phyloP scores from a whole-genome alignment of 2,113 vertebrate genomes.

The Daphoenositta chrysoptera region DNA sequence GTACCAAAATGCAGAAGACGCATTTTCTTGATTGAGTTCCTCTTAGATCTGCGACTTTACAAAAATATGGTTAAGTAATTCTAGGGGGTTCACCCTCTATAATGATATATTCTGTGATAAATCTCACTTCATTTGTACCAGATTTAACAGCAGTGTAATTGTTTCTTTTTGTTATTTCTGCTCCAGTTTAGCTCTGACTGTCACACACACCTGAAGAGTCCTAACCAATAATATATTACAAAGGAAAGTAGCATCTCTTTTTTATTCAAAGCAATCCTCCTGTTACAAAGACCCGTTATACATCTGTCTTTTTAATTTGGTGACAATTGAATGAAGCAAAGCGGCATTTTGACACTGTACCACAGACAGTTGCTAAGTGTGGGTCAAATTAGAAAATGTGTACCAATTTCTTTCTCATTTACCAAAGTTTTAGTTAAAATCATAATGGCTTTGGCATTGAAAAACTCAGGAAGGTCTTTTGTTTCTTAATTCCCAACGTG shows the following conservation, averaged over 20 bases:
- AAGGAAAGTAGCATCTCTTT: neutral
- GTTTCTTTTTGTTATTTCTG: neutral
- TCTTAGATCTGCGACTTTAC: neutral
- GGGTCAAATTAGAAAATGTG: neutral
- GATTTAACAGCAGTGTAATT: neutral
- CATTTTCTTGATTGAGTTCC: neutral
- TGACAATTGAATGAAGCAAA: neutral
- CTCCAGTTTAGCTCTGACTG: neutral
- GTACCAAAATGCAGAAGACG: neutral
- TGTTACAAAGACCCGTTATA: neutral
- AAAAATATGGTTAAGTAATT: neutral
- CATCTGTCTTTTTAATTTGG: neutral
- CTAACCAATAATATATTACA: neutral
- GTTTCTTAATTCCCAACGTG: neutral
- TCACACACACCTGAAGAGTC: neutral
- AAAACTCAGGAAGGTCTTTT: neutral
- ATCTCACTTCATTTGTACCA: neutral
- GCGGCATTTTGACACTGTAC: neutral
- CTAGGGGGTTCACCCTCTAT: neutral
- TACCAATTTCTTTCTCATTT: neutral
- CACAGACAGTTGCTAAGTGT: neutral
- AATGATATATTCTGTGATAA: neutral
- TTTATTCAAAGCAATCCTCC: neutral
- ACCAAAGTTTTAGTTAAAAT: neutral
- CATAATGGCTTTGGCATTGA: neutral